Conservation (phyloP, 1,140 invertebrate genomes). For the Helicoverpa zea region DNA sequence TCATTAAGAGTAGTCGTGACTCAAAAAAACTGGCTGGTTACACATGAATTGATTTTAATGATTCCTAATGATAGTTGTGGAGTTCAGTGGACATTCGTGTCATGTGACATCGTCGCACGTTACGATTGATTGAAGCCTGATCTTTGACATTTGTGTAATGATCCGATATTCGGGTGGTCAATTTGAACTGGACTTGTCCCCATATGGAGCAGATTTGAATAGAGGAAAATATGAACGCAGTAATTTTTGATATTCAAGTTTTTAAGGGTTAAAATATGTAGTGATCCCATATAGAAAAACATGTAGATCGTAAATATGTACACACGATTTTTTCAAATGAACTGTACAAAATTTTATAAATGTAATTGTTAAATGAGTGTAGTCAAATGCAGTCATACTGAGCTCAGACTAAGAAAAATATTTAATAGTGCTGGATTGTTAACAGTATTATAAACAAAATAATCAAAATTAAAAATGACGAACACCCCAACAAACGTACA, state of each 20-base stretch:
- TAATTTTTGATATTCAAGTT: neutral
- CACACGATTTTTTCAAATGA: too few species aligned
- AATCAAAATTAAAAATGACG: conserved; percentile 14
- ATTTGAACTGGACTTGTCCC: neutral
- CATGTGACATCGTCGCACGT: conserved; percentile 17
- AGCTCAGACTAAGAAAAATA: neutral
- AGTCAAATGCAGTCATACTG: too few species aligned
- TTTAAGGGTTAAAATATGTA: too few species aligned
- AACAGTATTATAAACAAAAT: neutral
- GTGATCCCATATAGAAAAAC: too few species aligned
- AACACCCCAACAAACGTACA: conserved; percentile 1
- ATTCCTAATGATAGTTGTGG: conserved; percentile 69
- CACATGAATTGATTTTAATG: conserved; percentile 80
- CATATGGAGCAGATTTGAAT: neutral
- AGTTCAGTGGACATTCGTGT: conserved; percentile 21
- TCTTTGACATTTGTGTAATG: conserved; percentile 26
- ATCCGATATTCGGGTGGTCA: conserved; percentile 11
- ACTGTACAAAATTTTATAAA: too few species aligned
- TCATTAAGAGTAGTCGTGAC: conserved; percentile 77
- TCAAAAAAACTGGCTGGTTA: conserved; percentile 54
- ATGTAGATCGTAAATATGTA: too few species aligned
- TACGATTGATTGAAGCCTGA: conserved; percentile 24
- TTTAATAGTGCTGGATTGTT: too few species aligned
- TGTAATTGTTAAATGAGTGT: too few species aligned
- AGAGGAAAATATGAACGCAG: neutral